Evolutionary conservation across 2,888 invertebrate genomes (phyloP).

Genomic region (Hyposoter didymator): DNA sequence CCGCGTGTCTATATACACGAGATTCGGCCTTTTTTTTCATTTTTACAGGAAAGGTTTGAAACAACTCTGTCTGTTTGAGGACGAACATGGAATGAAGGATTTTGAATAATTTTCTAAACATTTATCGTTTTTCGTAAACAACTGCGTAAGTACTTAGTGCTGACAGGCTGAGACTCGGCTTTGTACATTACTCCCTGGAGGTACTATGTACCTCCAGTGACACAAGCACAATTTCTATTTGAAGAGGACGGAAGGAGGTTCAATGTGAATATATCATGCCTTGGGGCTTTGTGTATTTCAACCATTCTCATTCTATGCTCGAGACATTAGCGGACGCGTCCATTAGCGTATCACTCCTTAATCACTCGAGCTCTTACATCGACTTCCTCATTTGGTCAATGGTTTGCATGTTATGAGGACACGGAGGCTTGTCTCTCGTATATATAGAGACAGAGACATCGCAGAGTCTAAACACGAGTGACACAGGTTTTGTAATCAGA

Average conservation of each 20-base stretch:
- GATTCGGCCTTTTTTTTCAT: too few relatives aligned
- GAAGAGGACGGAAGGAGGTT: slow-evolving; percentile 13
- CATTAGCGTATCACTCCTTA: slow-evolving; percentile 59
- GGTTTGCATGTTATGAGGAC: not conserved
- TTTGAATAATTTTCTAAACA: not conserved
- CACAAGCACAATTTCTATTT: slow-evolving; percentile 12
- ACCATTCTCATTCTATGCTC: slow-evolving; percentile 8
- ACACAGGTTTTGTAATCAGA: not conserved
- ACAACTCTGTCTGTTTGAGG: too few relatives aligned
- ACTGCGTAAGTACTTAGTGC: not conserved
- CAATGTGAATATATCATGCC: slow-evolving; percentile 27
- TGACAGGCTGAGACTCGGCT: not conserved
- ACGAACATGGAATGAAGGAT: too few relatives aligned
- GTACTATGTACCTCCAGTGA: not conserved
- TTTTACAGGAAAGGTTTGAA: too few relatives aligned
- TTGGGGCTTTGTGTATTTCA: slow-evolving; percentile 23
- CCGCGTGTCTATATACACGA: too few relatives aligned
- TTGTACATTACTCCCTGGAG: not conserved
- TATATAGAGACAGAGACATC: not conserved
- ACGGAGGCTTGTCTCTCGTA: not conserved
- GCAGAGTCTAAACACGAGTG: not conserved
- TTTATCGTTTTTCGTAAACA: too few relatives aligned
- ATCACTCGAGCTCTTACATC: slow-evolving; percentile 36
- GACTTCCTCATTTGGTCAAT: slow-evolving; percentile 41
- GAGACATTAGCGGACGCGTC: slow-evolving; percentile 48